phyloP scores from a whole-genome alignment of 92 coral and sea anemone species.

The Actinostola sp. region DNA sequence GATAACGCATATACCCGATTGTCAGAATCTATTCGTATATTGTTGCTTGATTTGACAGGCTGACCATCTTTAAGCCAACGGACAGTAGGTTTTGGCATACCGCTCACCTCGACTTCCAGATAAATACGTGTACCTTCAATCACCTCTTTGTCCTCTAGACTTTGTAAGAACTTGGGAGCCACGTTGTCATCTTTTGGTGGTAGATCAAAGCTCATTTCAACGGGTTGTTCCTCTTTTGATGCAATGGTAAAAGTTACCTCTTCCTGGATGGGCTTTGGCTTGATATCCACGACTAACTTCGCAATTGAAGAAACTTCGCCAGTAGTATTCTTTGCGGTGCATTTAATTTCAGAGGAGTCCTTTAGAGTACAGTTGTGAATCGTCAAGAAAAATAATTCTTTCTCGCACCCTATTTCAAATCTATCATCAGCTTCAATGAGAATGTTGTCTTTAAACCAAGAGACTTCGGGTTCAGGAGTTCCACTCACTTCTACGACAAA shows the following conservation, averaged over 20 bases:
- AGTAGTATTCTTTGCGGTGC: conserved; percentile 78
- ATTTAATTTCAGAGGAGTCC: conserved; percentile 84
- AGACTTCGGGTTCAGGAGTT: conserved; percentile 74
- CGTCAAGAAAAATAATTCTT: conserved; percentile 49
- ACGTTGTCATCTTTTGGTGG: conserved; percentile 16
- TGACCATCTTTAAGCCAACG: conserved; percentile 91
- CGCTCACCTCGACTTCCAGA: conserved; percentile 89
- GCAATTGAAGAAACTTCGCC: conserved; percentile 77
- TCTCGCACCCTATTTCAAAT: conserved; percentile 49
- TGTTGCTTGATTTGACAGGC: conserved; percentile 53
- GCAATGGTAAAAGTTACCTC: conserved; percentile 18
- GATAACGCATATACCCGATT: conserved; percentile 82
- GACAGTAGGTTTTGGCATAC: conserved; percentile 84
- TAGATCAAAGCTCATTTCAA: conserved; percentile 25
- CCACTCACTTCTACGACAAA: conserved; percentile 80
- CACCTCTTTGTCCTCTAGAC: conserved; percentile 77
- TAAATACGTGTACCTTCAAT: conserved; percentile 68
- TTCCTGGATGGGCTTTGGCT: conserved; percentile 17
- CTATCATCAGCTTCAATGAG: conserved; percentile 62
- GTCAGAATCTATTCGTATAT: conserved; percentile 53
- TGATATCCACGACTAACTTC: conserved; percentile 44
- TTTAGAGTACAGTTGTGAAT: conserved; percentile 65
- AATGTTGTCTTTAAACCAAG: conserved; percentile 82
- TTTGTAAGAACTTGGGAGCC: conserved; percentile 83
- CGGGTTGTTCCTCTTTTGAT: conserved; percentile 18